These are phyloP conservation scores for Danaus plexippus DNA, from an alignment of 1,140 invertebrate genomes.

Conservation along the genomic window DNA sequence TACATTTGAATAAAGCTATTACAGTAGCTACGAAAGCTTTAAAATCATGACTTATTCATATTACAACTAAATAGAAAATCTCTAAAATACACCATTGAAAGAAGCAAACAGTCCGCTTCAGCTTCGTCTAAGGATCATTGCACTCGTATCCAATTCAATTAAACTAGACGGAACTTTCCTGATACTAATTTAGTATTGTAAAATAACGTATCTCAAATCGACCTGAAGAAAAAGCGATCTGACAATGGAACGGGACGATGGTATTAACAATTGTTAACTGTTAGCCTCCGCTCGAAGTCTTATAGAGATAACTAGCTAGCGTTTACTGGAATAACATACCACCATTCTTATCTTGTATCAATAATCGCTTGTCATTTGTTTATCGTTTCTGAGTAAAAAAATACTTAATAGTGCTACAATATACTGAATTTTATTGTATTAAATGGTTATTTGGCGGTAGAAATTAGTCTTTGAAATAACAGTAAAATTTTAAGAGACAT, in stretches of 20 bases:
- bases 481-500: too few species aligned
- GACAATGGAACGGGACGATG: slow-evolving; percentile 55
- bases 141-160: slow-evolving; percentile 51
- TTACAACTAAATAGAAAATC: neutral
- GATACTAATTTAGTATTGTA: slow-evolving; percentile 62
- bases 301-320: slow-evolving; percentile 13
- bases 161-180: slow-evolving; percentile 53
- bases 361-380: too few species aligned
- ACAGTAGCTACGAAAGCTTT: too few species aligned
- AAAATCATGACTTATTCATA: too few species aligned
- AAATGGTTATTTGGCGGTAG: too few species aligned
- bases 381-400: too few species aligned
- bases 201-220: slow-evolving; percentile 50
- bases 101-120: slow-evolving; percentile 40
- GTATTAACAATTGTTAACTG: slow-evolving; percentile 60
- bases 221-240: slow-evolving; percentile 57
- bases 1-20: too few species aligned
- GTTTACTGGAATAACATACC: slow-evolving; percentile 14
- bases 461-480: too few species aligned
- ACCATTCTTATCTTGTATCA: slow-evolving; percentile 12
- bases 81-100: too few species aligned
- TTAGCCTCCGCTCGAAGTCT: slow-evolving; percentile 28
- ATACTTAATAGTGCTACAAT: too few species aligned
- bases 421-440: too few species aligned
- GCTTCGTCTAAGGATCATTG: slow-evolving; percentile 53